Evolutionary conservation across 2,888 invertebrate species (phyloP), one percentile per base, ranked within the genome.

Genomic region (Scaptomyza tumidula): DNA sequence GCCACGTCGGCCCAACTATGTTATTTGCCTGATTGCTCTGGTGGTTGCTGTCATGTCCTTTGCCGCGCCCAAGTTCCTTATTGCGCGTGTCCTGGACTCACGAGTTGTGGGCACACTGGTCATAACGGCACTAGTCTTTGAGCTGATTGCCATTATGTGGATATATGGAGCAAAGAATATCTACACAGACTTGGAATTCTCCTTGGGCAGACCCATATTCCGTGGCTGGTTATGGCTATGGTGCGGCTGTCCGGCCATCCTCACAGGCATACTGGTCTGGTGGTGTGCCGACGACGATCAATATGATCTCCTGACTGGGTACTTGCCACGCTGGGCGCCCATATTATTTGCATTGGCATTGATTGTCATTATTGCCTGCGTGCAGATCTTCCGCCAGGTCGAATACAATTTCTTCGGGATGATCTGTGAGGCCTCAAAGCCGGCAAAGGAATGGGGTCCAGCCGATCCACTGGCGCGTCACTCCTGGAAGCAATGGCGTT

Each of bases 361-460:
- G 10, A 91, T 92, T 0, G 63, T 92, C 16, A 62, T 91, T 6
- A 90, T 91, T 52, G 92, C 92, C 37, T 90, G 91, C 46, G 78
- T 92, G 44, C 92, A 92, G 71, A 91, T 92, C 62, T 92, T 91
- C 61, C 90, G 91, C 2, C 92, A 92, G 77, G 92, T 92, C n/a
- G 92, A 92, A 62, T 92, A 92, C 58, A 92, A 92, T 70, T 92
- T 92, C 82, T 92, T 92, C 52, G 92, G 92, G 60, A 92, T 92
- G 92, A 92, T 92, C 14, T 92, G 91, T 57, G 92, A 92, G 69
- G 92, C 92, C 3, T 91, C 92, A 0, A 92, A 92, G 52, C 89
- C 92, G n/a, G 91, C 92, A 3, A 92, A 92, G 69, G 92, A 92
- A 79, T 92, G 92, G 92, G 92, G 92, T 2, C 92, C 92, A 11